These are phyloP conservation scores for Erynnis tages DNA, from an alignment of 2,888 invertebrate genomes.

Conservation along the genomic window DNA sequence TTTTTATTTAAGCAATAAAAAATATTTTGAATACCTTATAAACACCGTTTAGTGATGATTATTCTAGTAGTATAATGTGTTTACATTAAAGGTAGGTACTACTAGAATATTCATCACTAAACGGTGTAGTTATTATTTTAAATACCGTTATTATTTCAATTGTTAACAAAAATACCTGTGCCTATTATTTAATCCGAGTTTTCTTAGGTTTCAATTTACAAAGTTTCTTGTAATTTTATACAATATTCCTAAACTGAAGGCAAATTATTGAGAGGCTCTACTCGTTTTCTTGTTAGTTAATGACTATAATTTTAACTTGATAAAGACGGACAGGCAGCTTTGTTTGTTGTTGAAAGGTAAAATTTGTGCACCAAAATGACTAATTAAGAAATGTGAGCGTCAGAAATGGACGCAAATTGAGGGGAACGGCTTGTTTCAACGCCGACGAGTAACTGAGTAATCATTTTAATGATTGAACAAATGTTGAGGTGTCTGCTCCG, in stretches of 20 bases:
- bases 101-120: too few species aligned
- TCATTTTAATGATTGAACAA: background rate
- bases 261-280: conserved; percentile 58
- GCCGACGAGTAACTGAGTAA: conserved; percentile 19
- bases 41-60: too few species aligned
- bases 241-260: conserved; percentile 54
- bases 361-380: conserved; percentile 64
- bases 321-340: conserved; percentile 72
- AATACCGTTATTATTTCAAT: too few species aligned
- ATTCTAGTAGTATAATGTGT: too few species aligned
- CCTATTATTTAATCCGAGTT: too few species aligned
- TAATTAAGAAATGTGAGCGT: conserved; percentile 70
- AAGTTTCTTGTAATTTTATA: conserved; percentile 54
- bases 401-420: conserved; percentile 54
- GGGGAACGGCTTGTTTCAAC: conserved; percentile 51
- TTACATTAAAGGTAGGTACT: too few species aligned
- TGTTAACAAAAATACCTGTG: too few species aligned
- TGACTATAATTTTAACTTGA: conserved; percentile 76
- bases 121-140: too few species aligned
- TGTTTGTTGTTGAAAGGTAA: conserved; percentile 70
- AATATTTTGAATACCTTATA: too few species aligned
- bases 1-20: too few species aligned
- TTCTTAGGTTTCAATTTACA: conserved; percentile 40
- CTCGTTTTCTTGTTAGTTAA: conserved; percentile 68
- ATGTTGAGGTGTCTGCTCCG: too few species aligned